Conservation (phyloP, 2,888 invertebrate species). For the Drosophila limbata region DNA sequence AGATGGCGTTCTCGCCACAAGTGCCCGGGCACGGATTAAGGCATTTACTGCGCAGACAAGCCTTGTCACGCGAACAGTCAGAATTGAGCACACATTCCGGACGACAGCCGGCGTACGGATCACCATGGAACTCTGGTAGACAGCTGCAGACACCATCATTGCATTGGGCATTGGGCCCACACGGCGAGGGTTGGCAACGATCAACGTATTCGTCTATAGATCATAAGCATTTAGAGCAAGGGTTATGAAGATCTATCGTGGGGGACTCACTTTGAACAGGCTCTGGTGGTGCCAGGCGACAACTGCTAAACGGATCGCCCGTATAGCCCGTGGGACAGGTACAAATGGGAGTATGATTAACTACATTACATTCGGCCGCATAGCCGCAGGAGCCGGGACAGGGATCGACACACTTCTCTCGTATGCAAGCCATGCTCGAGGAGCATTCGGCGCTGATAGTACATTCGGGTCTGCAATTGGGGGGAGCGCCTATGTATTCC, state of each 20-base stretch:
- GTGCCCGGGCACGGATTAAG: constrained; percentile 90
- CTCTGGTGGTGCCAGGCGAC: constrained; percentile 80
- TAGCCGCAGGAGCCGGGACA: constrained; percentile 89
- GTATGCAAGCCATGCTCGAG: constrained; percentile 88
- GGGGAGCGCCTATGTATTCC: constrained; percentile 88
- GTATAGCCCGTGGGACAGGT: constrained; percentile 87
- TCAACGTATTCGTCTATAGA: constrained; percentile 83
- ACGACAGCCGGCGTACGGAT: constrained; percentile 89
- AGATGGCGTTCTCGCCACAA: constrained; percentile 90
- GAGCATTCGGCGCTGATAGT: constrained; percentile 89
- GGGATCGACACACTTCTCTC: constrained; percentile 89
- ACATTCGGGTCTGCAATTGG: constrained; percentile 90
- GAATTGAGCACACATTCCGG: constrained; percentile 91
- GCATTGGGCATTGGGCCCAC: constrained; percentile 89
- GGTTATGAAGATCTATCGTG: background rate
- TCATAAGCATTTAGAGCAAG: constrained; percentile 3
- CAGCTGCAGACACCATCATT: constrained; percentile 90
- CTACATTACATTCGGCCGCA: constrained; percentile 87
- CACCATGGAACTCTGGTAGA: constrained; percentile 89
- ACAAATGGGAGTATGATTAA: constrained; percentile 89
- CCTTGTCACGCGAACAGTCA: constrained; percentile 89
- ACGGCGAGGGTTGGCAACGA: constrained; percentile 90
- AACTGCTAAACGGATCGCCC: constrained; percentile 88
- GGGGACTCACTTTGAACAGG: constrained; percentile 73
- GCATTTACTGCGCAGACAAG: constrained; percentile 91